These are phyloP conservation scores for Brachionus plicatilis DNA, from an alignment of 1,140 invertebrate species.

Conservation along the genomic window DNA sequence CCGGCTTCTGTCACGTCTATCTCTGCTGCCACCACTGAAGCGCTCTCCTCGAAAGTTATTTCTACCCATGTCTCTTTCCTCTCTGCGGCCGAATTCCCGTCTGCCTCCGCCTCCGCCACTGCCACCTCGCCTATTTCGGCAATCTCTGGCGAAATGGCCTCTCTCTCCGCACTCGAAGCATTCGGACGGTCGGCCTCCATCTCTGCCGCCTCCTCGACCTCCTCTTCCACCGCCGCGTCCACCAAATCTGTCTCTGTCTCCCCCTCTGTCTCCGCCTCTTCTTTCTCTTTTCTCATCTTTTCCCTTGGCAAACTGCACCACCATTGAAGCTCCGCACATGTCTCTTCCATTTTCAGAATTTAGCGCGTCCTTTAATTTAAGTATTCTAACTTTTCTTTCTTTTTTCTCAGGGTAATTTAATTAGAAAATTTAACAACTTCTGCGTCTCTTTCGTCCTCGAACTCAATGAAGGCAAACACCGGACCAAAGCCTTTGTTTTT, in stretches of 20 bases:
- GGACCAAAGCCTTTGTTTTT: conserved; percentile 42
- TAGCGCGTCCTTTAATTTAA: conserved; percentile 31
- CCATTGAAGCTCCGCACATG: conserved; percentile 35
- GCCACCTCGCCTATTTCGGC: conserved; percentile 9
- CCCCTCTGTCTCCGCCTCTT: not conserved
- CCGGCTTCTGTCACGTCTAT: not conserved
- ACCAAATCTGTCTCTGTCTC: not conserved
- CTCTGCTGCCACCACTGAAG: not conserved
- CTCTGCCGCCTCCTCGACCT: not conserved
- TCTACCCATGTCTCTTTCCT: conserved; percentile 7
- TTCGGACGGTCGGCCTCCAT: conserved; percentile 15
- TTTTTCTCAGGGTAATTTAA: not conserved
- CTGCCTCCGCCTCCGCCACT: not conserved
- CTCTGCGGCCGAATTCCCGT: not conserved
- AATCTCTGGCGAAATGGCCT: conserved; percentile 38
- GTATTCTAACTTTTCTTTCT: conserved; percentile 18
- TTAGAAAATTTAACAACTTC: conserved; percentile 66
- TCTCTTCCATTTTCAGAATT: conserved; percentile 35
- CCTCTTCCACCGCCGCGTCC: not conserved
- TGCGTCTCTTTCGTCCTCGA: conserved; percentile 86
- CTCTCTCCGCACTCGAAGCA: conserved; percentile 35
- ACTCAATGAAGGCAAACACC: conserved; percentile 92
- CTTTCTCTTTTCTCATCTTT: conserved; percentile 15
- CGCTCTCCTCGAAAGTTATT: not conserved
- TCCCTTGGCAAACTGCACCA: conserved; percentile 37